Evolutionary conservation across 2,113 vertebrate genomes (phyloP).

Genomic region (Lepisosteus oculatus): DNA sequence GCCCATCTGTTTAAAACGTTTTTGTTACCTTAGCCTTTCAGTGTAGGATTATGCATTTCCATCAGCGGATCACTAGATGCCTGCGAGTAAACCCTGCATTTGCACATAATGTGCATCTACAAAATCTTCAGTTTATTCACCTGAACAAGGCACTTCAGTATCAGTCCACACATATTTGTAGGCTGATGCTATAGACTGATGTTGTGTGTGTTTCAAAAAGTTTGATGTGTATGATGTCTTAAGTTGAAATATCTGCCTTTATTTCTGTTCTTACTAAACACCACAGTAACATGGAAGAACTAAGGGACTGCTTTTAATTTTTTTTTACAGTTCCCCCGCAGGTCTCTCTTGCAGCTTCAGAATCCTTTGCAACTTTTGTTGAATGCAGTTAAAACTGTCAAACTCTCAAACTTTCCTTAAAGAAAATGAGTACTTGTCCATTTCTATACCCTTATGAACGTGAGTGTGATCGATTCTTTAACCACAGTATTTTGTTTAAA

Average conservation of each 20-base stretch:
- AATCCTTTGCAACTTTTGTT: neutral
- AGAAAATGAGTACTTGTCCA: too few species aligned
- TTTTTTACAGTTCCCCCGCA: slow-evolving; percentile 5
- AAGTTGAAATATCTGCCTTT: slow-evolving; percentile 40
- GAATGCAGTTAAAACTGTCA: too few species aligned
- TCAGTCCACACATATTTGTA: neutral
- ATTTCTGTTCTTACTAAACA: slow-evolving; percentile 23
- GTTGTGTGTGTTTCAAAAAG: slow-evolving; percentile 3
- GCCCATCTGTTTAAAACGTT: too few species aligned
- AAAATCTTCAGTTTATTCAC: neutral
- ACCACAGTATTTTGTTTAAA: too few species aligned
- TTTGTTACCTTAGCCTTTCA: too few species aligned
- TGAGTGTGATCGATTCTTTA: too few species aligned
- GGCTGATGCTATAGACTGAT: neutral
- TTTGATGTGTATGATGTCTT: slow-evolving; percentile 42
- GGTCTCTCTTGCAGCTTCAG: neutral
- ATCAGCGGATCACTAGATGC: too few species aligned
- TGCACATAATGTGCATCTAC: too few species aligned
- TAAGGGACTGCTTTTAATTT: neutral
- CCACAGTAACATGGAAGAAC: neutral
- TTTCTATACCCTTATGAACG: too few species aligned
- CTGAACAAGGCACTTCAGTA: neutral
- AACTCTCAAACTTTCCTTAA: too few species aligned
- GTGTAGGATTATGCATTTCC: too few species aligned
- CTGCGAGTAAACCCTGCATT: too few species aligned